Evolutionary conservation across 2,888 invertebrate genomes (phyloP), one percentile per base, ranked within the genome.

Genomic region (Sesia apiformis): DNA sequence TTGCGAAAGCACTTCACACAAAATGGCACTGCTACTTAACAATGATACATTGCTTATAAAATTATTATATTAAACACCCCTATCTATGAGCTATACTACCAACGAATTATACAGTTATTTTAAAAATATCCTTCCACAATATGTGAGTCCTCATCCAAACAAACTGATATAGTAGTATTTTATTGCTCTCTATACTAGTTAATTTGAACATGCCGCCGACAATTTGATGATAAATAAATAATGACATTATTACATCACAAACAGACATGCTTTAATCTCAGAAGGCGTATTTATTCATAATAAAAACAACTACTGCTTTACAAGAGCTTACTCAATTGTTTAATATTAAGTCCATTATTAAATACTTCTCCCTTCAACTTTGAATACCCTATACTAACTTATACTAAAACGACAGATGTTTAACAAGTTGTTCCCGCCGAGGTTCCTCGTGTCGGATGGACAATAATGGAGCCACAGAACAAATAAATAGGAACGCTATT

Each of bases 381-480:
- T 61, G 69, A 70, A 70, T 73, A 73, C 70, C 72, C 77, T 81
- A 76, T 61, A 66, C 72, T 81, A 81, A 61, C 64, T 59, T 71
- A 77, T 67, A 69, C 70, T 78, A 82, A 71, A 76, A 75, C 72
- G 76, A 74, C 69, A 65, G 72, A 67, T 71, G 73, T 70, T 65
- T 72, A 76, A 75, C 76, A 78, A 74, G 69, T 84, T 81, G 84
- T 78, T 84, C 83, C 85, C 82, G 74, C 70, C 73, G 71, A 74
- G 70, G 66, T 71, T 64, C 66, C 68, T 68, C 65, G 68, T 60
- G 65, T 69, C 69, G 61, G 64, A 63, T 23, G 23, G 23, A 23
- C 23, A 23, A 23, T 23, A 23, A 2, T 23, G 43, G 6, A 23
- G 23, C 46, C 46, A 46, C 46, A 46, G 46, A 46, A 46, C 46